Percentiles rank a stretch among this genome's conserved stretches.
phyloP scores from a whole-genome alignment of 2,113 vertebrate genomes.

The Diglossa brunneiventris region DNA sequence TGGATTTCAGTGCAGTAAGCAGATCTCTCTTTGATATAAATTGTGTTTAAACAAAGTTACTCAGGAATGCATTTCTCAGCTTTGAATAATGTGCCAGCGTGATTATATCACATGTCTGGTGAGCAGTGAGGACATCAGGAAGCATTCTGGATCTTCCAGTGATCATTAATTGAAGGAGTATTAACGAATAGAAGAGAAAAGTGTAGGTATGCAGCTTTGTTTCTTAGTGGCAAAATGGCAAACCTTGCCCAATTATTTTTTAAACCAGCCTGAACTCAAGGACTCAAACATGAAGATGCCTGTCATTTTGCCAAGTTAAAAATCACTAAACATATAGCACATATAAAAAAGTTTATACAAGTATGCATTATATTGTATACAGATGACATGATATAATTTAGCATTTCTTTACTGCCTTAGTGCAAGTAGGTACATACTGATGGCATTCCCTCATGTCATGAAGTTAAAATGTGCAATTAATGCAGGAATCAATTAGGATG shows the following conservation, averaged over 20 bases:
- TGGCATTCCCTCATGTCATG: background rate
- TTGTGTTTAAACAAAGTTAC: background rate
- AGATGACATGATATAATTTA: background rate
- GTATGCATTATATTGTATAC: background rate
- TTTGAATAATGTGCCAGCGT: background rate
- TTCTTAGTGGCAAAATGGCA: background rate
- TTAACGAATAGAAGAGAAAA: background rate
- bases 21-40: background rate
- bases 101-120: background rate
- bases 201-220: background rate
- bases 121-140: background rate
- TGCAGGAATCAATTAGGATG: background rate
- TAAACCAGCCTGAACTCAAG: background rate
- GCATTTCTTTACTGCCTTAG: background rate
- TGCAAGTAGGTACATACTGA: background rate
- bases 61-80: background rate
- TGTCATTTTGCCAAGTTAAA: background rate
- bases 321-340: background rate
- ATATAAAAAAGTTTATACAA: background rate
- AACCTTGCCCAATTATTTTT: background rate
- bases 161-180: background rate
- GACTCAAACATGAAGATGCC: background rate
- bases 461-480: background rate
- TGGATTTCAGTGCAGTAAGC: background rate
- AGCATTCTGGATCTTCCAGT: background rate